Conservation (phyloP, 2,113 vertebrate genomes). For the Microcebus jonahi region DNA sequence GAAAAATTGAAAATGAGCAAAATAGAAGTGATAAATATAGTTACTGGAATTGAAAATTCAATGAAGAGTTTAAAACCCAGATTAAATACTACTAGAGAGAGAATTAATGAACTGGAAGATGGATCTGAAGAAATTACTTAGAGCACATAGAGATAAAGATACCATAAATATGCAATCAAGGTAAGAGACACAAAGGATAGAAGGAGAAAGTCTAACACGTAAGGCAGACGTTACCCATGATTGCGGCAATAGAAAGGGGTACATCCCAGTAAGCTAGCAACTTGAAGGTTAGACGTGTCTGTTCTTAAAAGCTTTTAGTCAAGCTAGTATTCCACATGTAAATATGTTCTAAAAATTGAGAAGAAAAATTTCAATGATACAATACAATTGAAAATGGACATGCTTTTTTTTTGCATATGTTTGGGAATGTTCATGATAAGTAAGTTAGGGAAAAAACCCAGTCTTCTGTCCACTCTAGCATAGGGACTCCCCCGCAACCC, state of each 20-base stretch:
- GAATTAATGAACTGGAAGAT: background rate
- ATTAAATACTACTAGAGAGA: background rate
- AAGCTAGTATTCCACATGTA: background rate
- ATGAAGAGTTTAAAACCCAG: background rate
- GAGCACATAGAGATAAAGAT: background rate
- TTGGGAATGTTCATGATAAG: too few relatives aligned
- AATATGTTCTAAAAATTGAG: background rate
- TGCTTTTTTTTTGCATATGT: background rate
- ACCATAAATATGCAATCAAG: background rate
- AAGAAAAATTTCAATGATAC: background rate
- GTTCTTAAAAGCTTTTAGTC: background rate
- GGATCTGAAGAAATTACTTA: background rate
- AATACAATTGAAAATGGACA: background rate
- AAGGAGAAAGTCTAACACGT: fast-evolving
- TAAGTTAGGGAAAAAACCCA: background rate
- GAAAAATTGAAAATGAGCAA: background rate
- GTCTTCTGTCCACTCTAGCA: background rate
- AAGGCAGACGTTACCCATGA: too few relatives aligned
- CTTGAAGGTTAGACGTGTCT: background rate
- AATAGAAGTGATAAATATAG: background rate
- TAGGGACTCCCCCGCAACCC: background rate
- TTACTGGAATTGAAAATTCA: background rate
- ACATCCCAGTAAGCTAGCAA: background rate
- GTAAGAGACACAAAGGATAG: background rate
- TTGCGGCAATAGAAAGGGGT: background rate